phyloP scores from a whole-genome alignment of 2,113 vertebrate genomes.

The Verasper variegatus region DNA sequence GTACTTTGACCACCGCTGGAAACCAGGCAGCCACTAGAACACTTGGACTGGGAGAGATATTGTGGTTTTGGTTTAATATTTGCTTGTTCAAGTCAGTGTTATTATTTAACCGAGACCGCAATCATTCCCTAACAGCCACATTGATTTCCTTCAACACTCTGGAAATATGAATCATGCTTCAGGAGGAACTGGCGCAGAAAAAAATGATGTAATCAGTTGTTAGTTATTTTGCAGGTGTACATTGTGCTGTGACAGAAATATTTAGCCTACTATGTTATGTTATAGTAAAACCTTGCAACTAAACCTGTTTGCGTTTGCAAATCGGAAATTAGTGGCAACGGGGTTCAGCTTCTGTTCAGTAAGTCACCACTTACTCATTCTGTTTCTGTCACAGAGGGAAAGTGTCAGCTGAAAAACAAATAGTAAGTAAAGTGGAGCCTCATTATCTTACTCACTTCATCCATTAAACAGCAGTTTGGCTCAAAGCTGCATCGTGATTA shows the following conservation, averaged over 20 bases:
- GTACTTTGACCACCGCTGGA: background rate
- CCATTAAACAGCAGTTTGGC: background rate
- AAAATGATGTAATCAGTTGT: no score
- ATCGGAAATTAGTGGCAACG: background rate
- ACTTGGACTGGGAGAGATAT: background rate
- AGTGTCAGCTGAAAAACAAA: constrained; percentile 33
- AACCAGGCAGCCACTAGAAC: no score
- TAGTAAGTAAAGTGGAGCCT: background rate
- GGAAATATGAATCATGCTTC: background rate
- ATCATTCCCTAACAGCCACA: background rate
- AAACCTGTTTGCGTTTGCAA: background rate
- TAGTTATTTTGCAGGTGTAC: background rate
- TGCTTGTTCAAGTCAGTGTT: background rate
- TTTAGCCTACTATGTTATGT: no score
- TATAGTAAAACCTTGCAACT: no score
- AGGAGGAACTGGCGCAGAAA: no score
- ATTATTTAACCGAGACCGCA: background rate
- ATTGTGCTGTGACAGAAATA: background rate
- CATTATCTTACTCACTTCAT: constrained; percentile 28
- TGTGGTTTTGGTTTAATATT: background rate
- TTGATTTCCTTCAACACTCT: background rate
- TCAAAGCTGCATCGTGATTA: background rate
- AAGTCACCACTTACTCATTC: constrained; percentile 26
- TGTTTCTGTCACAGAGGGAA: constrained; percentile 2
- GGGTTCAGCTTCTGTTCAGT: background rate